Evolutionary conservation across 2,888 invertebrate genomes (phyloP).

Genomic region (Geophilus truncorum): DNA sequence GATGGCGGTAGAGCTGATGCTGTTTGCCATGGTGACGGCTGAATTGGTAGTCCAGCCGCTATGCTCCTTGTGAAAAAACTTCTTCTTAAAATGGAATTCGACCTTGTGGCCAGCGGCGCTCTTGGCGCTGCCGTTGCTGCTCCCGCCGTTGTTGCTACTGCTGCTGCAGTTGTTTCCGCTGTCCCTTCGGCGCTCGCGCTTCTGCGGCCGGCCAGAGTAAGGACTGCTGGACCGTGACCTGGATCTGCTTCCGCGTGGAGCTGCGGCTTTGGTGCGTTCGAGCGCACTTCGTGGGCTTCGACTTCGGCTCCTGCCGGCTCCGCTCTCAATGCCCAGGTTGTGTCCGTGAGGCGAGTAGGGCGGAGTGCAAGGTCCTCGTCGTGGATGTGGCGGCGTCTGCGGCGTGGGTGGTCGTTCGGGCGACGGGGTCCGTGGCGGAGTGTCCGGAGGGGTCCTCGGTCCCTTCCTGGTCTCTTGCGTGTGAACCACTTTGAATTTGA

Average conservation of each 20-base stretch:
- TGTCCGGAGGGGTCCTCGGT: constrained; percentile 41
- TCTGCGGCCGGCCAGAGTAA: background rate
- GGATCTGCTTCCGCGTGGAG: background rate
- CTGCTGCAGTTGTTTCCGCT: too few relatives aligned
- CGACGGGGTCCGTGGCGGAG: constrained; percentile 42
- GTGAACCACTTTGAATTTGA: constrained; percentile 38
- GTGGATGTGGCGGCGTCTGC: constrained; percentile 28
- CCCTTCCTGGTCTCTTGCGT: constrained; percentile 35
- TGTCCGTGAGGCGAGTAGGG: constrained; percentile 28
- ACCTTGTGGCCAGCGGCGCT: background rate
- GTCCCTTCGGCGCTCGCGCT: background rate
- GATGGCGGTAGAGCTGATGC: constrained; percentile 38
- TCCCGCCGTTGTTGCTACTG: too few relatives aligned
- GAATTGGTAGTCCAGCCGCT: background rate
- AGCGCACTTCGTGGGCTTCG: constrained; percentile 17
- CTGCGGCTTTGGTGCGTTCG: background rate
- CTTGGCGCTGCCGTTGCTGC: too few relatives aligned
- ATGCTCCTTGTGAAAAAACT: constrained; percentile 36
- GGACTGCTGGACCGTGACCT: background rate
- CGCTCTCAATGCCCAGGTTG: background rate
- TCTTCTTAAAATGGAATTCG: constrained; percentile 38
- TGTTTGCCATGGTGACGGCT: background rate
- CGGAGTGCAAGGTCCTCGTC: constrained; percentile 32
- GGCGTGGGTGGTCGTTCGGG: constrained; percentile 33
- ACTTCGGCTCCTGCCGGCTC: background rate